Base-by-base conservation (phyloP, 2,113 vertebrate species). In the Miniopterus natalensis region DNA sequence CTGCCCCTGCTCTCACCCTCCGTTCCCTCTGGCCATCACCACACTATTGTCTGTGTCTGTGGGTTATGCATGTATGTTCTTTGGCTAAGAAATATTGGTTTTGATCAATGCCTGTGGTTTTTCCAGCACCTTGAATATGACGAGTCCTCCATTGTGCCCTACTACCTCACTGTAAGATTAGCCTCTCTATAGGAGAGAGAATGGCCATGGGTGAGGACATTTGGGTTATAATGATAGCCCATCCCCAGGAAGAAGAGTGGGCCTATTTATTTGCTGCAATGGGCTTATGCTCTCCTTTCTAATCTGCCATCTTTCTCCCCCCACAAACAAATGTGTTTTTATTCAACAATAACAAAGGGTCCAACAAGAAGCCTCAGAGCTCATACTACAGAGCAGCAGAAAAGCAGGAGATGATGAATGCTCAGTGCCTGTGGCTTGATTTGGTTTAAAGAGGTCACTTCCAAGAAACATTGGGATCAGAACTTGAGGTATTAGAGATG, bases 391-490 rank as follows among this genome's bases (percentile, higher is more conserved):
- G 36, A 42, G 87, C 77, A 45, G 90, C 53, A 65, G 77, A 27
- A 66, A 1, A 83, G 17, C 59, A 96, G 18, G 6, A 96, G 90
- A 29, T 78, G 89, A 29, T 55, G 71, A 94, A 29, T 84, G 83
- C 88, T 75, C 95, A 93, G 77, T 68, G 75, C 2, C 95, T 29
- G 70, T 80, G 23, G 36, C 13, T 90, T 80, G 84, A 51, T 88
- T 63, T 90, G 27, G 29, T 87, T 85, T 68, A 88, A 95, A 65
- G 66, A 83, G 61, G 92, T 88, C 81, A 80, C 66, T 95, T 90
- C 84, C 88, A 84, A 95, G 88, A 96, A 90, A 88, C 73, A 88
- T 80, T 84, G 87, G 53, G 81, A 74, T 90, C 36, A 20, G 73
- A 78, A 42, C 66, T 81, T 77, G 59, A 31, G 18, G n/a, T 74